Evolutionary conservation across 2,888 invertebrate species (phyloP).

Genomic region (Suillia variegata): DNA sequence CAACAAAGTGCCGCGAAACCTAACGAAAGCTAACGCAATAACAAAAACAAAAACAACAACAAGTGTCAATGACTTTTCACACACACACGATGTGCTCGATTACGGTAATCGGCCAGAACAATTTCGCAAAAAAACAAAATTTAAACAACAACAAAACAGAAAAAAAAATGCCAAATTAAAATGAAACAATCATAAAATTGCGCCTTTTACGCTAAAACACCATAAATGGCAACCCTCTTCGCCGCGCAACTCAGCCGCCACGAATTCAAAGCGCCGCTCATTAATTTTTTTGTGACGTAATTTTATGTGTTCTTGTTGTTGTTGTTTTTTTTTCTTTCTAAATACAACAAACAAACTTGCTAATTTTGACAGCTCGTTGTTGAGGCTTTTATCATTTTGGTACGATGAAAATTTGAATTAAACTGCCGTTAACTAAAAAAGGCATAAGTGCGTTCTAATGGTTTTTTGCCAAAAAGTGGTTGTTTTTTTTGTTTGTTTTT

Average conservation of each 20-base stretch:
- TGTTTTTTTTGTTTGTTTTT: too few species aligned
- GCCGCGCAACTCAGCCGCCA: background rate
- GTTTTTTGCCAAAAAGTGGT: too few species aligned
- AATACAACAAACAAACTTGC: too few species aligned
- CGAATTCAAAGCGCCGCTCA: background rate
- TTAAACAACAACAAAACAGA: background rate
- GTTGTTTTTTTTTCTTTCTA: background rate
- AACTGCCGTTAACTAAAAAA: too few species aligned
- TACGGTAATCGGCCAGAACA: constrained; percentile 8
- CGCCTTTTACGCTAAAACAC: background rate
- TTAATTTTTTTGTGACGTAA: constrained; percentile 1
- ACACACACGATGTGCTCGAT: background rate
- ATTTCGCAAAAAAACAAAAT: background rate
- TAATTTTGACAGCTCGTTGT: constrained; percentile 1
- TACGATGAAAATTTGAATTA: too few species aligned
- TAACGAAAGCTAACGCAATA: background rate
- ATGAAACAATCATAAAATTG: background rate
- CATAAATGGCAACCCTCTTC: background rate
- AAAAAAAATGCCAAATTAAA: background rate
- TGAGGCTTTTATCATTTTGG: too few species aligned
- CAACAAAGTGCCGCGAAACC: background rate
- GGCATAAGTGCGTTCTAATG: too few species aligned
- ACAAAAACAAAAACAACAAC: background rate
- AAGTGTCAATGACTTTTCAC: constrained; percentile 16
- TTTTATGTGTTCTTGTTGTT: background rate